phyloP scores from a whole-genome alignment of 92 coral and sea anemone genomes.

The Porites divaricata region DNA sequence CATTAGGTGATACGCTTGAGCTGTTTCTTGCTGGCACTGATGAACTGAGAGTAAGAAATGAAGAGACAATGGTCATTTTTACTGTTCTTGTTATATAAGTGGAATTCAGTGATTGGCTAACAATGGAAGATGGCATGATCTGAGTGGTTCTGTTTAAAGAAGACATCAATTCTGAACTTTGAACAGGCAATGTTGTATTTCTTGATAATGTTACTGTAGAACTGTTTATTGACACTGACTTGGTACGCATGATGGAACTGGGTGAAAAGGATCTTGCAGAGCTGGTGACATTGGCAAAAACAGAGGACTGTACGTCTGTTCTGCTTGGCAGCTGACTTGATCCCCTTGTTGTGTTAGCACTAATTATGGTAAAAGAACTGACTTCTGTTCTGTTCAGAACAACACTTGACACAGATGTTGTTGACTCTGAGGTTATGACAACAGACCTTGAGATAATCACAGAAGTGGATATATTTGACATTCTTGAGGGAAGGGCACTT shows the following conservation, averaged over 20 bases:
- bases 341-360: neutral
- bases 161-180: neutral
- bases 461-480: conserved; percentile 62
- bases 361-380: neutral
- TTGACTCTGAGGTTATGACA: conserved; percentile 27
- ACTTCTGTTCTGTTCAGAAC: conserved; percentile 19
- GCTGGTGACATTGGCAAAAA: neutral
- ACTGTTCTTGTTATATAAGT: conserved; percentile 32
- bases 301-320: conserved; percentile 12
- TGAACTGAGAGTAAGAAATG: neutral
- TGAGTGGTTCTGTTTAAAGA: conserved; percentile 5
- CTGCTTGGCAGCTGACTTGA: neutral
- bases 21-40: conserved; percentile 10
- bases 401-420: neutral
- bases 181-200: neutral
- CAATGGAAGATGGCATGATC: neutral
- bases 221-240: conserved; percentile 6
- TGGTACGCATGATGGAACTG: neutral
- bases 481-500: conserved; percentile 68
- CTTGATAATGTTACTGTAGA: conserved; percentile 4
- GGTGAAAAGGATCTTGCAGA: conserved; percentile 13
- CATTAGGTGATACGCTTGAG: conserved; percentile 5
- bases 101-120: conserved; percentile 17
- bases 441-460: conserved; percentile 43
- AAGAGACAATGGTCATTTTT: neutral